Percentiles rank a stretch among this genome's conserved stretches.
Evolutionary conservation across 2,797 vertebrate species (phyloP).

Genomic region (Sandelia bainsii): DNA sequence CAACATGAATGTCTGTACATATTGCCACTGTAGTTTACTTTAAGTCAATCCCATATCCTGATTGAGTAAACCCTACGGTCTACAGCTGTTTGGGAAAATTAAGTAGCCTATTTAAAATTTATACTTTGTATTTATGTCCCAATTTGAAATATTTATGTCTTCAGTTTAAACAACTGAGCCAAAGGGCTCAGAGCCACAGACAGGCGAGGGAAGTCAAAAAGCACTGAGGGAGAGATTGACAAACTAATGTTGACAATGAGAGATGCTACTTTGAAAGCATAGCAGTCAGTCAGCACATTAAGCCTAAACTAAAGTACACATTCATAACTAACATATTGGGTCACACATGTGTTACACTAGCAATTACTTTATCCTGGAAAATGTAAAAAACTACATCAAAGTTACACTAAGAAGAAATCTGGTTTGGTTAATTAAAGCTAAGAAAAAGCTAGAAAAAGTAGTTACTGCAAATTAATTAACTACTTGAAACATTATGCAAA

Average conservation of each 20-base stretch:
- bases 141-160: constrained; percentile 18
- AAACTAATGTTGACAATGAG: background rate
- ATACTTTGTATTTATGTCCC: constrained; percentile 25
- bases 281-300: too few relatives aligned
- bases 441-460: too few relatives aligned
- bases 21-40: background rate
- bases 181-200: background rate
- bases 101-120: constrained; percentile 25
- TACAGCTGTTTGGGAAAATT: constrained; percentile 15
- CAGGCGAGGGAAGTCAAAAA: background rate
- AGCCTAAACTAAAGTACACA: too few relatives aligned
- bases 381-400: background rate
- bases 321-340: too few relatives aligned
- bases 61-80: constrained; percentile 19
- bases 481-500: too few relatives aligned
- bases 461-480: too few relatives aligned
- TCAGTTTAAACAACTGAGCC: constrained; percentile 7
- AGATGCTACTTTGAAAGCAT: too few relatives aligned
- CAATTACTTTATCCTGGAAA: background rate
- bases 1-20: background rate
- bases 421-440: background rate
- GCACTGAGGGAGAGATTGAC: background rate
- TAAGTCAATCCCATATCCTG: background rate
- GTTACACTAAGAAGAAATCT: background rate
- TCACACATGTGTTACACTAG: too few relatives aligned